Evolutionary conservation across 2,888 invertebrate genomes (phyloP).

Genomic region (Luperina nickerlii): DNA sequence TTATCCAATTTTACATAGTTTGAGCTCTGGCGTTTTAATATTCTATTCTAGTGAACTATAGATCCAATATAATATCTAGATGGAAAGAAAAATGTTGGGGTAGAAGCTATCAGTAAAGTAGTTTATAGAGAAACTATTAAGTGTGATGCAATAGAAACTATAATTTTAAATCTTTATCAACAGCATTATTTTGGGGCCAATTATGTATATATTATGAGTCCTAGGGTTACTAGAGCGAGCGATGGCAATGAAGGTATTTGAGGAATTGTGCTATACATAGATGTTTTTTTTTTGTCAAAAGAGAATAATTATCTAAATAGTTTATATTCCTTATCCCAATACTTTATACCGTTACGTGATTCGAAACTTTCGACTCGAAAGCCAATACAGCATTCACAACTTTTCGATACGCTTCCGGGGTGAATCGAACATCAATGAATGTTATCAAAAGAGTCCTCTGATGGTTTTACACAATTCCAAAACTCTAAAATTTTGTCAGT

Average conservation of each 20-base stretch:
- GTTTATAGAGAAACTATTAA: slow-evolving; percentile 51
- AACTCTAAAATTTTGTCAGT: no score
- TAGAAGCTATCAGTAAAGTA: slow-evolving; percentile 42
- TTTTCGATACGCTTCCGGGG: neutral
- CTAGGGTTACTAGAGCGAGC: slow-evolving; percentile 71
- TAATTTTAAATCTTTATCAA: slow-evolving; percentile 61
- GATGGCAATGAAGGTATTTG: neutral
- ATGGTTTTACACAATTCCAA: neutral
- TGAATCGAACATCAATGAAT: neutral
- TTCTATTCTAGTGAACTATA: slow-evolving; percentile 22
- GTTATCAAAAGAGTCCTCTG: neutral
- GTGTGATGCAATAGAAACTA: slow-evolving; percentile 67
- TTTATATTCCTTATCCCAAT: neutral
- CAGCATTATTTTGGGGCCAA: slow-evolving; percentile 84
- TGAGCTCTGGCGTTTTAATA: slow-evolving; percentile 32
- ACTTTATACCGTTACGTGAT: neutral
- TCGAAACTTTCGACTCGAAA: neutral
- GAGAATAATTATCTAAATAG: neutral
- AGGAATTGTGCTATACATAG: neutral
- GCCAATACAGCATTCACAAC: neutral
- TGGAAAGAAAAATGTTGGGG: slow-evolving; percentile 22
- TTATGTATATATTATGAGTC: slow-evolving; percentile 80
- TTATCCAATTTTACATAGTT: slow-evolving; percentile 28
- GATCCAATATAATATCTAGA: slow-evolving; percentile 25
- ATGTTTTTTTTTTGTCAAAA: neutral